Conservation (phyloP, 2,888 invertebrate species). For the Myopa testacea region DNA sequence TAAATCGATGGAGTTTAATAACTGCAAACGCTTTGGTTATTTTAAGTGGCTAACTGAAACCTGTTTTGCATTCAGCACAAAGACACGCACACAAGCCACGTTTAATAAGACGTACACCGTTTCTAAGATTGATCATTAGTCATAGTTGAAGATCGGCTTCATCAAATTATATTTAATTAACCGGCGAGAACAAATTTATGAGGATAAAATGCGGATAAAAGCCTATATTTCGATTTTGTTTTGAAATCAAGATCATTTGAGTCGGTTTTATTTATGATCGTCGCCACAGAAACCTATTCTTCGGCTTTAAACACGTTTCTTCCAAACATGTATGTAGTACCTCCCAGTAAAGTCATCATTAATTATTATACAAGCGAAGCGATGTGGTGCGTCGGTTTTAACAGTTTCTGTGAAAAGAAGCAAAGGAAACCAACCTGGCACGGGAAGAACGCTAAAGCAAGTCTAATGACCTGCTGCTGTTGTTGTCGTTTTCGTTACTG, state of each 20-base stretch:
- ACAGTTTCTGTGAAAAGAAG: background rate
- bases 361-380: background rate
- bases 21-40: too few relatives aligned
- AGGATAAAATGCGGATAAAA: background rate
- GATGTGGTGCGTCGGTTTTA: background rate
- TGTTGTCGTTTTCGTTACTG: conserved; percentile 1
- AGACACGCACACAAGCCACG: too few relatives aligned
- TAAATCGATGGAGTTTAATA: too few relatives aligned
- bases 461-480: conserved; percentile 21
- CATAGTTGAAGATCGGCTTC: too few relatives aligned
- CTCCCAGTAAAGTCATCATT: background rate
- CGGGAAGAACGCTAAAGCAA: conserved; percentile 4
- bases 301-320: background rate
- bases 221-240: background rate
- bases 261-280: background rate
- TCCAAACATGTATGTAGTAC: background rate
- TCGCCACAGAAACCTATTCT: background rate
- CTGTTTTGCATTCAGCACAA: too few relatives aligned
- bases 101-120: too few relatives aligned
- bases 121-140: too few relatives aligned
- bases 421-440: background rate
- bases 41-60: too few relatives aligned
- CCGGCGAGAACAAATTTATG: too few relatives aligned
- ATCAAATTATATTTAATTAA: too few relatives aligned
- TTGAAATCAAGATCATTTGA: background rate